A percentile compares a stretch with the other conserved stretches of the same genome.
phyloP scores from a whole-genome alignment of 2,797 vertebrate genomes.

The Anguilla marmorata region DNA sequence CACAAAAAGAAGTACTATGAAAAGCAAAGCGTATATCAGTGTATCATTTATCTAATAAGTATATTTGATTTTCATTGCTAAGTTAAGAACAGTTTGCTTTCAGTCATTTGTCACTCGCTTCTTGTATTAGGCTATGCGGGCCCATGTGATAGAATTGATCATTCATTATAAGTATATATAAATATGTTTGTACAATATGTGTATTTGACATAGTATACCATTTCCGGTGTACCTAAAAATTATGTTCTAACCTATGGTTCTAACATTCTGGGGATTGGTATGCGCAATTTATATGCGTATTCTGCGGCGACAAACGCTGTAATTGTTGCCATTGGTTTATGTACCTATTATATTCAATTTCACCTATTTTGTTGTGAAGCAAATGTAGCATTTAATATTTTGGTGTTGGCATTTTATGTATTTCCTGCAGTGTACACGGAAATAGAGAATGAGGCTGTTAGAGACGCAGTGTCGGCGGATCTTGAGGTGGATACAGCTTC shows the following conservation, averaged over 20 bases:
- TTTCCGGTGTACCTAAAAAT: background rate
- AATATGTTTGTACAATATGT: background rate
- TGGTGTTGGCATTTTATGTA: slow-evolving; percentile 27
- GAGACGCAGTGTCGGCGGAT: slow-evolving; percentile 43
- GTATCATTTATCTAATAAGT: background rate
- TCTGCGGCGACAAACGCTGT: slow-evolving; percentile 40
- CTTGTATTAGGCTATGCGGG: background rate
- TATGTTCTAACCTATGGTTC: no score
- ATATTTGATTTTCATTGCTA: background rate
- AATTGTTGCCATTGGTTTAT: slow-evolving; percentile 33
- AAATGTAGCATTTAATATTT: slow-evolving; percentile 35
- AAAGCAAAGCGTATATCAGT: background rate
- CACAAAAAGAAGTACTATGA: background rate
- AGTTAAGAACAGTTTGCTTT: slow-evolving; percentile 20
- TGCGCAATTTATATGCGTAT: slow-evolving; percentile 15
- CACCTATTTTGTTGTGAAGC: slow-evolving; percentile 36
- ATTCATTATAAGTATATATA: background rate
- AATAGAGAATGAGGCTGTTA: slow-evolving; percentile 48
- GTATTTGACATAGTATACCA: background rate
- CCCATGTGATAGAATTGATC: background rate
- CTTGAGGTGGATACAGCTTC: slow-evolving; percentile 47
- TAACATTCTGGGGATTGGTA: background rate
- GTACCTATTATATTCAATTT: slow-evolving; percentile 45
- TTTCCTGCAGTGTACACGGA: slow-evolving; percentile 45
- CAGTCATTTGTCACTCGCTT: slow-evolving; percentile 12